Evolutionary conservation across 2,797 vertebrate genomes (phyloP).

Genomic region (Melopsittacus undulatus): DNA sequence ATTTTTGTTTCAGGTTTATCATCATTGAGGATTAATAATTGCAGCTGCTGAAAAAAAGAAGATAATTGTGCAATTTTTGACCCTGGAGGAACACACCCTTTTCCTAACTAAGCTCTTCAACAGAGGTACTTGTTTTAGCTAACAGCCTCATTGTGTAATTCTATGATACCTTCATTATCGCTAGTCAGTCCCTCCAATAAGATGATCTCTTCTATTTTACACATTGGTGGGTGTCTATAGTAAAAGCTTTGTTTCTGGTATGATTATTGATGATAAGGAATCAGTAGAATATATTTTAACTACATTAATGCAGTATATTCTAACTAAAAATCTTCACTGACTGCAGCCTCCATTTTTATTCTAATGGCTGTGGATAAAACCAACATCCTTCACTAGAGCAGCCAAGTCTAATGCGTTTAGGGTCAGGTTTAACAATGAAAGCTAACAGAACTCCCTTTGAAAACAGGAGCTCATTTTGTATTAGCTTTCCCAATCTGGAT

Average conservation of each 20-base stretch:
- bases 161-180: neutral
- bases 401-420: neutral
- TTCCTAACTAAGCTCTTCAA: neutral
- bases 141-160: neutral
- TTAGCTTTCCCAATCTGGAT: neutral
- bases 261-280: neutral
- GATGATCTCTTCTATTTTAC: neutral
- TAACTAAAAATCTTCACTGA: neutral
- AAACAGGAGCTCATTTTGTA: neutral
- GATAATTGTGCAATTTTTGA: neutral
- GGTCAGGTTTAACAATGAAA: neutral
- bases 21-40: neutral
- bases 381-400: neutral
- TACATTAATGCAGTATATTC: neutral
- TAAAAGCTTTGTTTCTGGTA: neutral
- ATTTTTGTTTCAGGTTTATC: neutral
- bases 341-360: neutral
- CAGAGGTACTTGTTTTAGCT: neutral
- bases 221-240: neutral
- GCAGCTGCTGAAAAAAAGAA: neutral
- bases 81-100: neutral
- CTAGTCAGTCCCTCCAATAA: neutral
- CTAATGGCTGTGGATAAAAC: neutral
- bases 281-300: neutral
- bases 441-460: neutral